Conservation (phyloP, 2,113 vertebrate genomes). For the Neoarius graeffei region DNA sequence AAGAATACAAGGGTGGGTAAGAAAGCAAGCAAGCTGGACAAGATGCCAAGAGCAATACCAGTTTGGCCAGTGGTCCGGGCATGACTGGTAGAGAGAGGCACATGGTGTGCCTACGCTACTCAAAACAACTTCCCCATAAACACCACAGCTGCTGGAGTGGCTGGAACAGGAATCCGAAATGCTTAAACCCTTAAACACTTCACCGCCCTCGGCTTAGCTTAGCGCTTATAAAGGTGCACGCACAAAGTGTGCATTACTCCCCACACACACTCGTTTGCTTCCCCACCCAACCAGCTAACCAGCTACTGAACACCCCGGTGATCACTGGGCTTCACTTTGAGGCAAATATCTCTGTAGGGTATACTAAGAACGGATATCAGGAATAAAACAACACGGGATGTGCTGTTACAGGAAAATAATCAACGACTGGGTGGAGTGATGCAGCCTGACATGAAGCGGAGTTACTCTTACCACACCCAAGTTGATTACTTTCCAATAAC, state of each 20-base stretch:
- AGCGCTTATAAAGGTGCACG: background rate
- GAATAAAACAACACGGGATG: background rate
- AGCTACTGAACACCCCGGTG: background rate
- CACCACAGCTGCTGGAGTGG: slow-evolving; percentile 12
- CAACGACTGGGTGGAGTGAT: background rate
- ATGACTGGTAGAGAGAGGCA: background rate
- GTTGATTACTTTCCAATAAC: background rate
- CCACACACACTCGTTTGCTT: background rate
- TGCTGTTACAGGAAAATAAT: background rate
- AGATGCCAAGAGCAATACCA: slow-evolving; percentile 18
- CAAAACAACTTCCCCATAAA: slow-evolving; percentile 26
- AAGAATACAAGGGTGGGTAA: background rate
- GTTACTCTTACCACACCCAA: background rate
- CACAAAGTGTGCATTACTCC: background rate
- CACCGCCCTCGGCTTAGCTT: slow-evolving; percentile 4
- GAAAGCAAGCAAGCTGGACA: background rate
- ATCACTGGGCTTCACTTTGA: background rate
- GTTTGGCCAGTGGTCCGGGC: background rate
- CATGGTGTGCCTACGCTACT: background rate
- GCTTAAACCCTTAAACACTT: slow-evolving; percentile 25
- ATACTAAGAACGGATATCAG: background rate
- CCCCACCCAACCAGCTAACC: background rate
- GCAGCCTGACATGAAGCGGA: background rate
- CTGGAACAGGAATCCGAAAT: slow-evolving; percentile 29
- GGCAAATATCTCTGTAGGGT: background rate